Evolutionary conservation across 2,888 invertebrate species (phyloP).

Genomic region (Rhamphomyia laevipes): DNA sequence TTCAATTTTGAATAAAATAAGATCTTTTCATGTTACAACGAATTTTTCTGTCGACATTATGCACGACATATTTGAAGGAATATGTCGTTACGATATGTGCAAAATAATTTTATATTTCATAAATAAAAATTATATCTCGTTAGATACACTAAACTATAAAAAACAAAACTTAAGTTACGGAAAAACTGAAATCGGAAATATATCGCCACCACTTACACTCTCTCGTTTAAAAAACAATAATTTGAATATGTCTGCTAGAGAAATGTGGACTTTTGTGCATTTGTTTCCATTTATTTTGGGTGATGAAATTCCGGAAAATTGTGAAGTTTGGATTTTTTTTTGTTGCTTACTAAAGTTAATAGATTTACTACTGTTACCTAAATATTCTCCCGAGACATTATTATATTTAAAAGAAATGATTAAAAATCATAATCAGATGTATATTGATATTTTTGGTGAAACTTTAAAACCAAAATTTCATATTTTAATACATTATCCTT

Average conservation of each 20-base stretch:
- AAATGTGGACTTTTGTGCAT: slow-evolving; percentile 8
- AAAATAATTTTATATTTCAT: slow-evolving; percentile 5
- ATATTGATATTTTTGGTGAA: background rate
- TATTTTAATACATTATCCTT: background rate
- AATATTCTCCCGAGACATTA: background rate
- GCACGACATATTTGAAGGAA: slow-evolving; percentile 17
- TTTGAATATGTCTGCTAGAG: slow-evolving; percentile 10
- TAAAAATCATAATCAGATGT: background rate
- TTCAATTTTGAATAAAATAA: slow-evolving; percentile 10
- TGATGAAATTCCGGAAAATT: slow-evolving; percentile 8
- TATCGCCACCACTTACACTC: background rate
- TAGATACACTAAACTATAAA: slow-evolving; percentile 11
- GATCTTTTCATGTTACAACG: slow-evolving; percentile 13
- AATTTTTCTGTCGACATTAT: slow-evolving; percentile 15
- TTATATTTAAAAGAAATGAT: background rate
- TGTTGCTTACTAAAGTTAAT: background rate
- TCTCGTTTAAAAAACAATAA: slow-evolving; percentile 4
- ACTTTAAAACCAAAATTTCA: background rate
- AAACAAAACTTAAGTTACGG: slow-evolving; percentile 10
- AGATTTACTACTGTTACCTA: background rate
- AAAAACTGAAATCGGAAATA: slow-evolving; percentile 6
- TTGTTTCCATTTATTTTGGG: slow-evolving; percentile 12
- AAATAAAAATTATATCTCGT: slow-evolving; percentile 7
- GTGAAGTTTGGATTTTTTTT: slow-evolving; percentile 10
- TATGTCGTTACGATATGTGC: slow-evolving; percentile 14